These are phyloP conservation scores for Esperia sulphurella DNA, from an alignment of 2,888 invertebrate genomes.

Conservation along the genomic window DNA sequence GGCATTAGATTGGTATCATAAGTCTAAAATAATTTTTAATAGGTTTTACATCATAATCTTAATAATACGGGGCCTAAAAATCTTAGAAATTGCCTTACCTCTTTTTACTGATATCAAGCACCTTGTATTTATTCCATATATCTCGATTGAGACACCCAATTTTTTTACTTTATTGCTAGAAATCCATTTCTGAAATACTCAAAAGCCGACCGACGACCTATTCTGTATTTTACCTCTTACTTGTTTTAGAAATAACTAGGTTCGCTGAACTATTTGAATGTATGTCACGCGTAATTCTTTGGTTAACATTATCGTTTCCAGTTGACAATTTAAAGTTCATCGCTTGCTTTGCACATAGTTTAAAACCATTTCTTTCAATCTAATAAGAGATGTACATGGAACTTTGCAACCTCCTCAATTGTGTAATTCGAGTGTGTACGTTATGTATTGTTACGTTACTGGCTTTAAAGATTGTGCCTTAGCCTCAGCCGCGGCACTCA, in stretches of 20 bases:
- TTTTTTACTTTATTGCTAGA: no score
- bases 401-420: not conserved
- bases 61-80: no score
- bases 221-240: no score
- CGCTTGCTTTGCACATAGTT: not conserved
- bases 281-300: not conserved
- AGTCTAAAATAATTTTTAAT: no score
- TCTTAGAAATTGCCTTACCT: no score
- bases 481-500: slow-evolving; percentile 8
- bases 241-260: not conserved
- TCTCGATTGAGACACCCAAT: no score
- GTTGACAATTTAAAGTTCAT: not conserved
- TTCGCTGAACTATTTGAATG: not conserved
- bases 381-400: not conserved
- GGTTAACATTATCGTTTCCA: not conserved
- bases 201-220: no score
- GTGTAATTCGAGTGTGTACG: not conserved
- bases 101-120: no score
- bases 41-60: no score
- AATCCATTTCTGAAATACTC: no score
- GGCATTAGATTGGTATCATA: no score
- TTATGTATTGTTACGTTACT: slow-evolving; percentile 7
- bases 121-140: no score
- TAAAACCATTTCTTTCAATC: not conserved
- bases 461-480: slow-evolving; percentile 11